phyloP scores from a whole-genome alignment of 1,140 invertebrate species.

The Nephila pilipes region DNA sequence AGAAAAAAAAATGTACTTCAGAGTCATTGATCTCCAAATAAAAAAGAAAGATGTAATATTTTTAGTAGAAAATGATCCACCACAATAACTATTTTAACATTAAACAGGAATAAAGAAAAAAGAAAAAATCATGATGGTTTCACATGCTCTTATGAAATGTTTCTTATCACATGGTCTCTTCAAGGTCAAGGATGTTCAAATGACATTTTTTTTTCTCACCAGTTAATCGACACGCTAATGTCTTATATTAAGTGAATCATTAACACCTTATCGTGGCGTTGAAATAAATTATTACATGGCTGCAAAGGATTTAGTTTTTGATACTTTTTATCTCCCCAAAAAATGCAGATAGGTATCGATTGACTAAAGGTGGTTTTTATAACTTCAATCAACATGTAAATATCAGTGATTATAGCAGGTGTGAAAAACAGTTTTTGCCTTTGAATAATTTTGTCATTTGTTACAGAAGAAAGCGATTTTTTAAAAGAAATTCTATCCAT shows the following conservation, averaged over 20 bases:
- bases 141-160: too few species aligned
- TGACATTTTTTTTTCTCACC: background rate
- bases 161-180: too few species aligned
- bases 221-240: background rate
- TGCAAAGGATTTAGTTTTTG: background rate
- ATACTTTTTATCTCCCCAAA: background rate
- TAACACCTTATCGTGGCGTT: background rate
- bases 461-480: background rate
- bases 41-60: too few species aligned
- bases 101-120: too few species aligned
- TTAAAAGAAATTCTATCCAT: background rate
- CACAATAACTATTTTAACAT: too few species aligned
- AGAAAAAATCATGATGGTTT: too few species aligned
- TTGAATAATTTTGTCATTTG: background rate
- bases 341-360: background rate
- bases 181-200: too few species aligned
- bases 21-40: too few species aligned
- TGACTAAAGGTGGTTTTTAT: background rate
- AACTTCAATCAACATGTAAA: background rate
- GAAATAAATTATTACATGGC: background rate
- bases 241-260: background rate
- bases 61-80: too few species aligned
- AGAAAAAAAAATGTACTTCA: too few species aligned
- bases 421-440: background rate
- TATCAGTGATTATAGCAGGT: background rate